phyloP scores from a whole-genome alignment of 2,113 vertebrate species.

The Mugil cephalus region DNA sequence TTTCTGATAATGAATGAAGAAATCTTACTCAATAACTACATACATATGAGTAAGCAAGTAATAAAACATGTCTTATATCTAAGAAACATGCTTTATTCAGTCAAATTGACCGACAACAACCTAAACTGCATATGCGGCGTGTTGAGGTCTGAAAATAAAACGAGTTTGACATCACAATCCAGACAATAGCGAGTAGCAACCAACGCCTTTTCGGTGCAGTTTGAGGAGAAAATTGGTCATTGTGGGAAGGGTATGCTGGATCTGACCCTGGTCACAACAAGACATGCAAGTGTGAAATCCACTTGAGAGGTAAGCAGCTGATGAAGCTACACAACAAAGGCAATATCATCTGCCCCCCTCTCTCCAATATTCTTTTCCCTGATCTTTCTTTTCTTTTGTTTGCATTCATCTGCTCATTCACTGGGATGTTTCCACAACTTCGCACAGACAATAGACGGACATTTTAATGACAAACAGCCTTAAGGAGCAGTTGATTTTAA shows the following conservation, averaged over 20 bases:
- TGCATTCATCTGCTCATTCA: slow-evolving; percentile 41
- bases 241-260: slow-evolving; percentile 80
- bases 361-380: slow-evolving; percentile 53
- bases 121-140: not conserved
- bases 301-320: slow-evolving; percentile 86
- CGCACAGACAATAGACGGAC: slow-evolving; percentile 14
- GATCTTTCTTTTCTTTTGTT: slow-evolving; percentile 31
- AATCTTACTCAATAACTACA: too few species aligned
- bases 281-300: slow-evolving; percentile 87
- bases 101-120: not conserved
- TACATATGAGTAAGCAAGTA: not conserved
- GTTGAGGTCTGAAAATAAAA: slow-evolving; percentile 1
- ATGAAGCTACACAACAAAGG: slow-evolving; percentile 84
- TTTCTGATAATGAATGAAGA: too few species aligned
- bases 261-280: slow-evolving; percentile 80
- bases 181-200: slow-evolving; percentile 72
- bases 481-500: slow-evolving; percentile 1
- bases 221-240: slow-evolving; percentile 81
- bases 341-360: slow-evolving; percentile 79
- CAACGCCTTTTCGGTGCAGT: slow-evolving; percentile 57
- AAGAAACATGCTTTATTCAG: not conserved
- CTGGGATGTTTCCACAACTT: slow-evolving; percentile 46
- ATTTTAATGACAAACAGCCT: slow-evolving; percentile 34
- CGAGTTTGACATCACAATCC: slow-evolving; percentile 55
- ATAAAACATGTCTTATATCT: not conserved